These are phyloP conservation scores for Apocrypta bakeri DNA, from an alignment of 1,140 invertebrate species.

Conservation along the genomic window DNA sequence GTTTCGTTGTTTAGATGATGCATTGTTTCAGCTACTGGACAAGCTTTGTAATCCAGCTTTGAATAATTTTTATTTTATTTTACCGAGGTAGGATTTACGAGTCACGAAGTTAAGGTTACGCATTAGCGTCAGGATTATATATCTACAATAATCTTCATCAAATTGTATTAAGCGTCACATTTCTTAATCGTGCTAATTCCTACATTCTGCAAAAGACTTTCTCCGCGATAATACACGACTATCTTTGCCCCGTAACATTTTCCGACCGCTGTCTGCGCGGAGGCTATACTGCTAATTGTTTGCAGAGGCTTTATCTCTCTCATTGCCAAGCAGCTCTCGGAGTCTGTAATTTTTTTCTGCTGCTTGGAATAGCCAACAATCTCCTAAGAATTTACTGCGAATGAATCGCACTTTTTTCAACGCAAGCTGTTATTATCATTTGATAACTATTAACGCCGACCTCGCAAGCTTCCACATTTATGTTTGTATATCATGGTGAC, in stretches of 20 bases:
- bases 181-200: background rate
- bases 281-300: constrained; percentile 18
- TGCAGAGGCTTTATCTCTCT: background rate
- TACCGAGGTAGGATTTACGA: background rate
- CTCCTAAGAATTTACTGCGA: constrained; percentile 3
- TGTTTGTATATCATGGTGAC: too few species aligned
- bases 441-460: background rate
- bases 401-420: background rate
- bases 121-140: too few species aligned
- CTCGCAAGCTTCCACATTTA: too few species aligned
- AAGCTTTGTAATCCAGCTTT: background rate
- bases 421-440: constrained; percentile 14
- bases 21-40: background rate
- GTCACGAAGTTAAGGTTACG: too few species aligned
- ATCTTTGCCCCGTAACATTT: constrained; percentile 7
- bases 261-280: background rate
- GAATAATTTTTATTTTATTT: background rate
- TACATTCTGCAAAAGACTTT: constrained; percentile 1
- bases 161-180: background rate
- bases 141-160: background rate
- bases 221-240: background rate
- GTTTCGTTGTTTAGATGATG: background rate
- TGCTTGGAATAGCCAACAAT: background rate
- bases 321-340: background rate
- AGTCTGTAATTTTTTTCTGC: constrained; percentile 3